Base-by-base conservation (phyloP, 2,113 vertebrate genomes). In the Oreotrochilus melanogaster region DNA sequence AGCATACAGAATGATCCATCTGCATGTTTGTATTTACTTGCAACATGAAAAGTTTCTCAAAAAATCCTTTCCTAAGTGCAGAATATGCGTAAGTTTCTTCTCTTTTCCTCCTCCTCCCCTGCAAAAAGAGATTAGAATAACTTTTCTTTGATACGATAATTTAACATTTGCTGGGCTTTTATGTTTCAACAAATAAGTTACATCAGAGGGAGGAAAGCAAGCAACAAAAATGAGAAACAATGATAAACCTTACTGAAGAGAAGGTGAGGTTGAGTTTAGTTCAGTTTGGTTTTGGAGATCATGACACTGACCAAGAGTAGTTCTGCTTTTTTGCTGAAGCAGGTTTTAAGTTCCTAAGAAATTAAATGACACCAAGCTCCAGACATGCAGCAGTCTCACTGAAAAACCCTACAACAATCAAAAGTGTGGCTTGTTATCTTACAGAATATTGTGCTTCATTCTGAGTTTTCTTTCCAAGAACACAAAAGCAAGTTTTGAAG, bases 151-250 rank as follows among this genome's bases (percentile, higher is more conserved):
- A 70, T 47, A 45, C 79, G 43, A 74, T 65, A 43, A 71, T 56
- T 78, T 73, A 93, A 50, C 39, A 72, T 28, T 43, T 56, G 48
- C 15, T 61, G 39, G 14, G n/a, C 17, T 91, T 84, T 62, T 48
- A 83, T 57, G 67, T 74, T 84, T 66, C 65, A 88, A 60, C 45
- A 85, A 91, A 75, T 43, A 89, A 64, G 81, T 72, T 35, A 64
- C 43, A 56, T 28, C 33, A 53, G 9, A 78, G 23, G 28, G 12
- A 78, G 16, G 4, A 75, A 23, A 75, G 88, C 48, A 78, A 94
- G 61, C 23, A 78, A 53, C 50, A 78, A 89, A 72, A 27, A 60
- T 1, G 1, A 9, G 1, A 53, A 80, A 73, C n/a, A 71, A 27
- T 64, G 60, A 27, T 3, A 91, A 89, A 62, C 2, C 19, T 14